Conservation (phyloP, 2,888 invertebrate genomes). For the Tricholauxania praeusta region DNA sequence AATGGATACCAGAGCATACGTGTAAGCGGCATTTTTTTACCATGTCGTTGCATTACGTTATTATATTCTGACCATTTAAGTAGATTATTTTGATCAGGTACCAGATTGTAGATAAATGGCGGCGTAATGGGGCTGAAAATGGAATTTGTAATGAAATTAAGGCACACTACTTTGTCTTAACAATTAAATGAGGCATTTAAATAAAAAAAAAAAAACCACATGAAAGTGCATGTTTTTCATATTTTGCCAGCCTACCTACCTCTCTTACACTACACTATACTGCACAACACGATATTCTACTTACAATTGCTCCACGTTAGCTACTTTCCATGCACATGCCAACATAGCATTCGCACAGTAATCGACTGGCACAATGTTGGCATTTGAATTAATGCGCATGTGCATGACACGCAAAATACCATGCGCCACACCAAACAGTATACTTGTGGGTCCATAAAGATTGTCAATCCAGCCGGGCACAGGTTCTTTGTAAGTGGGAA, state of each 20-base stretch:
- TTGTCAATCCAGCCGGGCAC: slow-evolving; percentile 79
- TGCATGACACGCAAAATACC: slow-evolving; percentile 71
- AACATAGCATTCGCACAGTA: slow-evolving; percentile 68
- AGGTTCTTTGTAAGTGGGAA: slow-evolving; percentile 70
- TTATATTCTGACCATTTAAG: slow-evolving; percentile 83
- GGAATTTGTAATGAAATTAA: neutral
- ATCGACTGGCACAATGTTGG: slow-evolving; percentile 69
- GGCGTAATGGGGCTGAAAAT: slow-evolving; percentile 39
- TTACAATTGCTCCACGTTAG: slow-evolving; percentile 49
- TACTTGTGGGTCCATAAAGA: slow-evolving; percentile 72
- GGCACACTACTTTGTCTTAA: no score
- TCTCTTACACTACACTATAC: no score
- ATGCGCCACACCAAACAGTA: slow-evolving; percentile 70
- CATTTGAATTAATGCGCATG: slow-evolving; percentile 57
- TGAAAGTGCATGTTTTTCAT: slow-evolving; percentile 30
- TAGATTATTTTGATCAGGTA: slow-evolving; percentile 83
- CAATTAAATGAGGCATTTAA: neutral
- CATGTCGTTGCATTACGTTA: slow-evolving; percentile 58
- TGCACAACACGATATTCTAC: neutral
- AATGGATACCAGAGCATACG: slow-evolving; percentile 79
- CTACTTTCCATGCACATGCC: slow-evolving; percentile 68
- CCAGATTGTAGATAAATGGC: slow-evolving; percentile 78
- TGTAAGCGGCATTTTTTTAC: slow-evolving; percentile 71
- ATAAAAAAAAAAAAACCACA: neutral
- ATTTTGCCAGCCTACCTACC: neutral